Conservation (phyloP, 2,797 vertebrate genomes). For the Gallinago solitaria region DNA sequence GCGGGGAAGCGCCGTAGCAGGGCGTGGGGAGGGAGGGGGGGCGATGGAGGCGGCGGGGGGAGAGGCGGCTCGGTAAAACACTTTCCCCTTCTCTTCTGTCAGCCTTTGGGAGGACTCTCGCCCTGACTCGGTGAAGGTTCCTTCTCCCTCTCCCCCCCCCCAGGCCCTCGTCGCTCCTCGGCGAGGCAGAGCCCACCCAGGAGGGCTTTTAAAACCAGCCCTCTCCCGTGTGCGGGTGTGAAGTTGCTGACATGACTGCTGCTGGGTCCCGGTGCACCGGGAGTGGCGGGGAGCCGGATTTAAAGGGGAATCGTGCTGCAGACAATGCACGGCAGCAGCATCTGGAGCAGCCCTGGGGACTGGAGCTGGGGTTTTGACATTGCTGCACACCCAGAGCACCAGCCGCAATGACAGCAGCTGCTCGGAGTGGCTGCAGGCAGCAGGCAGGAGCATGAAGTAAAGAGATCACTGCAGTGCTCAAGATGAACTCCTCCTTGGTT, state of each 20-base stretch:
- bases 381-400: conserved; percentile 57
- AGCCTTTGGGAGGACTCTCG: conserved; percentile 76
- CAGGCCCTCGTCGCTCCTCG: not conserved
- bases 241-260: conserved; percentile 69
- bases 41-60: conserved; percentile 5
- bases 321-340: conserved; percentile 71
- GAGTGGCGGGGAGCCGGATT: conserved; percentile 38
- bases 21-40: conserved; percentile 2
- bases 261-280: conserved; percentile 50
- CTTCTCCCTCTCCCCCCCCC: conserved; percentile 50
- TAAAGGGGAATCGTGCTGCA: conserved; percentile 71
- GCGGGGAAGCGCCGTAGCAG: not conserved
- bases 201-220: not conserved
- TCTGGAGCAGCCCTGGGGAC: conserved; percentile 64
- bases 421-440: conserved; percentile 69
- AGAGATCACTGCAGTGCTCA: conserved; percentile 75
- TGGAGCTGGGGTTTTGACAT: conserved; percentile 63
- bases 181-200: not conserved
- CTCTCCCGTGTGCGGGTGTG: conserved; percentile 21
- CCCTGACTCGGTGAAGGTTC: conserved; percentile 68
- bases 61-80: conserved; percentile 67
- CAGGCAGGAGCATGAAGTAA: conserved; percentile 76
- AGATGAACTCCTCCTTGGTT: conserved; percentile 93
- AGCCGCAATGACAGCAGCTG: conserved; percentile 77
- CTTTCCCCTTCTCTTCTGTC: conserved; percentile 79